A percentile compares a stretch with the other conserved stretches of the same genome.
Evolutionary conservation across 2,888 invertebrate genomes (phyloP).

Genomic region (Corythucha ciliata): DNA sequence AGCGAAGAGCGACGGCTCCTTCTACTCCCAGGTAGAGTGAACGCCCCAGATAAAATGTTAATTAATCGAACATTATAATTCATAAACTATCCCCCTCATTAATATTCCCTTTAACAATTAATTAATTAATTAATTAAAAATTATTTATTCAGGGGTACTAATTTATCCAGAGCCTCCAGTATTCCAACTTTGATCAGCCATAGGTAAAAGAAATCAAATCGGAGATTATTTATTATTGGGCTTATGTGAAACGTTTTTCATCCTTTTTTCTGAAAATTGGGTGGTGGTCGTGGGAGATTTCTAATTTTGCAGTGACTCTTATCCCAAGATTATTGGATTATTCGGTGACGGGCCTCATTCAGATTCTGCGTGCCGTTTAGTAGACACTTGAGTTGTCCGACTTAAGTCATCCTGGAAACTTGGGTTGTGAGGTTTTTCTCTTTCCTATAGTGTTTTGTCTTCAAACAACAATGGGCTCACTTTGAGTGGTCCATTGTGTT

Average conservation of each 20-base stretch:
- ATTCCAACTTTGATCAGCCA: conserved; percentile 69
- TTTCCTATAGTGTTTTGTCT: no score
- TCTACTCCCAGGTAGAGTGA: conserved; percentile 48
- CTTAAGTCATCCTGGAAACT: no score
- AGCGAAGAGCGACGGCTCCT: conserved; percentile 40
- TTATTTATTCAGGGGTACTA: conserved; percentile 11
- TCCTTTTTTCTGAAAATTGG: neutral
- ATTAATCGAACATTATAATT: neutral
- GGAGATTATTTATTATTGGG: neutral
- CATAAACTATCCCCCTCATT: neutral
- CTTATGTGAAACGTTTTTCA: neutral
- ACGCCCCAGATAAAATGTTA: conserved; percentile 13
- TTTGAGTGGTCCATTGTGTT: no score
- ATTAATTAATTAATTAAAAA: neutral
- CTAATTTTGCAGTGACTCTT: neutral
- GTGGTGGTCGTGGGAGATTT: neutral
- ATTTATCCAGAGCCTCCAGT: conserved; percentile 63
- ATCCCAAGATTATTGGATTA: no score
- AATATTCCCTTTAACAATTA: neutral
- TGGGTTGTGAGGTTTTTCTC: no score
- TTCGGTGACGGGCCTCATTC: no score
- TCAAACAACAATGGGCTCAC: no score
- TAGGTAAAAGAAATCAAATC: conserved; percentile 9
- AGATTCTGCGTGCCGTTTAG: no score
- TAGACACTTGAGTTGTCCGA: no score